Evolutionary conservation across 2,888 invertebrate genomes (phyloP).

Genomic region (Eurytoma californica): DNA sequence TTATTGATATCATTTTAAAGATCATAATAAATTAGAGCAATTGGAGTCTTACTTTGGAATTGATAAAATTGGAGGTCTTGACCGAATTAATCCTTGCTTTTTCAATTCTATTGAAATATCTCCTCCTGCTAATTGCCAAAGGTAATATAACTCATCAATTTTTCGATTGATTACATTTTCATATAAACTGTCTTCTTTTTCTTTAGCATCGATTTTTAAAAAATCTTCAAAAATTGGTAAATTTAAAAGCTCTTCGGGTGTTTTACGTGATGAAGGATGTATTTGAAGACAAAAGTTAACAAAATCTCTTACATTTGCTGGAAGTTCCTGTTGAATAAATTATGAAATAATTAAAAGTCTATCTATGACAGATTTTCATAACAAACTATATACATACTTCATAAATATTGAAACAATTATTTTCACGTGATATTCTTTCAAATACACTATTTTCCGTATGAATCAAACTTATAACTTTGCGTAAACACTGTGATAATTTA

Average conservation of each 20-base stretch:
- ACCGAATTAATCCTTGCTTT: slow-evolving; percentile 92
- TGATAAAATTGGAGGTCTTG: slow-evolving; percentile 87
- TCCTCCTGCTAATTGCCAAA: slow-evolving; percentile 97
- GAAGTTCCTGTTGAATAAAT: slow-evolving; percentile 76
- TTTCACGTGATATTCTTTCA: slow-evolving; percentile 87
- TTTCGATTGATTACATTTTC: slow-evolving; percentile 75
- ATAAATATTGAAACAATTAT: slow-evolving; percentile 82
- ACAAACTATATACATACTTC: slow-evolving; percentile 75
- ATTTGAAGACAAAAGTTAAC: slow-evolving; percentile 85
- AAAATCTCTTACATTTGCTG: slow-evolving; percentile 78
- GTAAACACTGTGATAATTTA: slow-evolving; percentile 84
- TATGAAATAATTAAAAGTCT: slow-evolving; percentile 29
- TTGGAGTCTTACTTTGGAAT: slow-evolving; percentile 81
- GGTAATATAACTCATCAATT: slow-evolving; percentile 91
- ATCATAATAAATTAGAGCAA: slow-evolving; percentile 26
- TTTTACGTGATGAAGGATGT: slow-evolving; percentile 79
- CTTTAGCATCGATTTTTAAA: slow-evolving; percentile 62
- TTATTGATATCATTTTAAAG: slow-evolving; percentile 21
- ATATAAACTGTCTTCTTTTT: slow-evolving; percentile 72
- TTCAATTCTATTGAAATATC: slow-evolving; percentile 93
- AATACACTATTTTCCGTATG: slow-evolving; percentile 79
- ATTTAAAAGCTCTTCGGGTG: slow-evolving; percentile 79
- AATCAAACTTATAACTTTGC: slow-evolving; percentile 85
- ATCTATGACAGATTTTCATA: slow-evolving; percentile 29
- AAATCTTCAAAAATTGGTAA: slow-evolving; percentile 77